Percentiles rank a stretch among this genome's conserved stretches.
phyloP scores from a whole-genome alignment of 2,797 vertebrate species.

The Florisuga fusca region DNA sequence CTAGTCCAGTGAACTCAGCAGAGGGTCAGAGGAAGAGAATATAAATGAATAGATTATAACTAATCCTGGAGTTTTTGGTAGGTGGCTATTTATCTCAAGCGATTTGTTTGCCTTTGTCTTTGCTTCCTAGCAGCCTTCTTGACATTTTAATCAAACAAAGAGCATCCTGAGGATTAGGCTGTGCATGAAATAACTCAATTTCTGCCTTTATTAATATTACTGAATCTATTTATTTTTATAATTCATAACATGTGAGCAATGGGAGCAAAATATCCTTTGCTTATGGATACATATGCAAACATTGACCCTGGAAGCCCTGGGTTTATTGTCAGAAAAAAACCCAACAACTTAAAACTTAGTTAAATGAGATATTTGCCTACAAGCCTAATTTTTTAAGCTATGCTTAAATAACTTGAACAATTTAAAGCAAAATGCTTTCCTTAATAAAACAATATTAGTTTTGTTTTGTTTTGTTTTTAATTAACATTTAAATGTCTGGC shows the following conservation, averaged over 20 bases:
- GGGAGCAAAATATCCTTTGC: background rate
- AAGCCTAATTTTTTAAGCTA: background rate
- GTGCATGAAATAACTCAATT: background rate
- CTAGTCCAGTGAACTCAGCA: background rate
- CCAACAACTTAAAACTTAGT: background rate
- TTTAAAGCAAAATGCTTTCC: background rate
- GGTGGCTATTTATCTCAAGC: background rate
- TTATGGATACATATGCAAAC: background rate
- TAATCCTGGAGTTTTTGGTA: conserved; percentile 13
- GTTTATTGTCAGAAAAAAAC: background rate
- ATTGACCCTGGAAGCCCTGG: background rate
- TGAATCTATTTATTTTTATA: conserved; percentile 14
- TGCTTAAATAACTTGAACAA: background rate
- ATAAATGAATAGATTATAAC: conserved; percentile 8
- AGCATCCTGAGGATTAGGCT: background rate
- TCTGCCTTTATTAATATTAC: conserved; percentile 3
- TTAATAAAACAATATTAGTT: too few relatives aligned
- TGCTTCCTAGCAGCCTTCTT: conserved; percentile 19
- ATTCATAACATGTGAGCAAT: background rate
- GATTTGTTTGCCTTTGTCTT: background rate
- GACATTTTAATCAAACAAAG: conserved; percentile 62
- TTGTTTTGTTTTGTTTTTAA: background rate
- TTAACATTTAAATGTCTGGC: background rate
- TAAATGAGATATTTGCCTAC: background rate
- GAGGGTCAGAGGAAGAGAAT: background rate